These are phyloP conservation scores for Hymenochirus boettgeri DNA, from an alignment of 2,113 vertebrate species.

Conservation along the genomic window DNA sequence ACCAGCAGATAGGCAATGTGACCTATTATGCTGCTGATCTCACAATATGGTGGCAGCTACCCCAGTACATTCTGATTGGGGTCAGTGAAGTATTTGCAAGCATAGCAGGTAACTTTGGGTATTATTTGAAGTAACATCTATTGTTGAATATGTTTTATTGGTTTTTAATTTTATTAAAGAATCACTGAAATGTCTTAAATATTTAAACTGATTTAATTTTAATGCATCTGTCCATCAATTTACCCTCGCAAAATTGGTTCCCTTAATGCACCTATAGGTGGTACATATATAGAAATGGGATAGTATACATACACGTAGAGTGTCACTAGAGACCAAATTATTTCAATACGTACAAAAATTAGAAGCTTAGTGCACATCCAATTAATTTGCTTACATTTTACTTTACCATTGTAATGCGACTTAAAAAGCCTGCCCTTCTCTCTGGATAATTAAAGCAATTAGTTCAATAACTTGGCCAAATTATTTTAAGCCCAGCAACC, in stretches of 20 bases:
- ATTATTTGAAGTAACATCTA: constrained; percentile 34
- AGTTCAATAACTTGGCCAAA: too few species aligned
- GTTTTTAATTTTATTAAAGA: neutral
- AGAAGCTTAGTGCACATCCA: too few species aligned
- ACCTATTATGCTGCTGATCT: constrained; percentile 83
- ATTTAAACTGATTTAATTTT: neutral
- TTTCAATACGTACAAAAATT: too few species aligned
- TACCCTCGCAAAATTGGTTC: neutral
- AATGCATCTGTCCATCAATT: neutral
- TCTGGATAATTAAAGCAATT: too few species aligned
- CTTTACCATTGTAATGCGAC: too few species aligned
- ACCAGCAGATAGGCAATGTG: constrained; percentile 80
- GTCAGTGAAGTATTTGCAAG: constrained; percentile 96
- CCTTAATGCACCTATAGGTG: neutral
- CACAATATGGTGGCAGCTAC: constrained; percentile 95
- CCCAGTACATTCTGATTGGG: constrained; percentile 95
- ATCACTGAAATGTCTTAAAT: neutral
- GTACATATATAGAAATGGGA: too few species aligned
- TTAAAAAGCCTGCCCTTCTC: too few species aligned
- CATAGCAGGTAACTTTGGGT: constrained; percentile 95
- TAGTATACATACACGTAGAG: too few species aligned
- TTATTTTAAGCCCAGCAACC: too few species aligned
- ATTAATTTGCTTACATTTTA: too few species aligned
- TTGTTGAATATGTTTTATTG: neutral
- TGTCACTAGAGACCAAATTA: too few species aligned